phyloP scores from a whole-genome alignment of 1,140 invertebrate species.

The Mylabris phalerata region DNA sequence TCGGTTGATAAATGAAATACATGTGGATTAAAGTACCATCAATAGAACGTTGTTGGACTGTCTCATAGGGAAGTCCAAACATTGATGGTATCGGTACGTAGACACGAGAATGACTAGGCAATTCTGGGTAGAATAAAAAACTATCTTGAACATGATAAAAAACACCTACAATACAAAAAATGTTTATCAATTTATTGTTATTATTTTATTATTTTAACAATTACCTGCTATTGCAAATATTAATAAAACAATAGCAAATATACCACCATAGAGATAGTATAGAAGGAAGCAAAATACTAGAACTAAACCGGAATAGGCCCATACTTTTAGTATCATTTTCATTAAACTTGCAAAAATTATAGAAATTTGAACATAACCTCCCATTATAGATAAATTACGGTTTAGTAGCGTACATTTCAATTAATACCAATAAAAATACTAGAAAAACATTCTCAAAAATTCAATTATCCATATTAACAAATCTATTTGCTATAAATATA shows the following conservation, averaged over 20 bases:
- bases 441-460: no score
- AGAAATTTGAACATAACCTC: conserved; percentile 36
- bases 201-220: conserved; percentile 4
- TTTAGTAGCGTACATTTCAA: no score
- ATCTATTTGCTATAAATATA: no score
- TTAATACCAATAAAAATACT: no score
- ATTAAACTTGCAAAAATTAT: conserved; percentile 31
- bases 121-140: conserved; percentile 81
- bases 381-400: conserved; percentile 25
- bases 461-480: no score
- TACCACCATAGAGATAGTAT: conserved; percentile 75
- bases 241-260: conserved; percentile 63
- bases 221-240: conserved; percentile 60
- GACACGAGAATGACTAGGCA: conserved; percentile 76
- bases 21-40: conserved; percentile 80
- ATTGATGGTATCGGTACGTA: conserved; percentile 79
- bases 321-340: conserved; percentile 37
- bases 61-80: conserved; percentile 79
- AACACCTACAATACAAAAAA: conserved; percentile 50
- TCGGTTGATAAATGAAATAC: conserved; percentile 77
- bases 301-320: conserved; percentile 47
- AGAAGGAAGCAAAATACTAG: conserved; percentile 63
- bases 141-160: conserved; percentile 81
- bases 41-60: conserved; percentile 64
- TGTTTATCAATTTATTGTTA: conserved; percentile 7